Evolutionary conservation across 1,140 invertebrate genomes (phyloP).

Genomic region (Rhyacophila brunnea): DNA sequence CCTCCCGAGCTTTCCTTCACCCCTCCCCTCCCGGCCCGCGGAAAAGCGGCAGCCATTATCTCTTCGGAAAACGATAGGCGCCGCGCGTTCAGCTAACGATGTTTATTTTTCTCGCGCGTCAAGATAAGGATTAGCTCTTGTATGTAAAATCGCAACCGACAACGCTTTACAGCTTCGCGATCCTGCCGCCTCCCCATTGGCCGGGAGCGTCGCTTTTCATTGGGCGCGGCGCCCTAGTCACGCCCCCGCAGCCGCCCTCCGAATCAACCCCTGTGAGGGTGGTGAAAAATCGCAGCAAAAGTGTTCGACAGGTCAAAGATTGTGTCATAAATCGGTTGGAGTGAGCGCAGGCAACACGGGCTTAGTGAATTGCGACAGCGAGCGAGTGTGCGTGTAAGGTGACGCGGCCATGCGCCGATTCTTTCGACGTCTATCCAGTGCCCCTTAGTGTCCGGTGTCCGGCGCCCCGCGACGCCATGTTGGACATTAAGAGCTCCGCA

Average conservation of each 20-base stretch:
- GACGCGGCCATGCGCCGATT: not conserved
- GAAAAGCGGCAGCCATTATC: constrained; percentile 26
- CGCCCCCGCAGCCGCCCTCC: constrained; percentile 36
- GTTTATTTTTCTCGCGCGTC: constrained; percentile 34
- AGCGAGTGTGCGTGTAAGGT: not conserved
- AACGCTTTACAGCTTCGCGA: constrained; percentile 1
- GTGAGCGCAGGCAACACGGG: constrained; percentile 7
- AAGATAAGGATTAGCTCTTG: constrained; percentile 30
- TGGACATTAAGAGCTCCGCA: constrained; percentile 69
- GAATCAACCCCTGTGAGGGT: not conserved
- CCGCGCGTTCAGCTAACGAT: constrained; percentile 30
- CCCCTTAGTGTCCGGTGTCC: constrained; percentile 16
- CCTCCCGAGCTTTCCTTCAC: not conserved
- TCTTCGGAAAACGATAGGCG: constrained; percentile 32
- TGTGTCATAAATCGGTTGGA: constrained; percentile 9
- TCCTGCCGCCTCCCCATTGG: not conserved
- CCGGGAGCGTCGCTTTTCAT: not conserved
- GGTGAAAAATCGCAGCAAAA: not conserved
- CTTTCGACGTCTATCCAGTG: not conserved
- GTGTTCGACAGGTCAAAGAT: no score
- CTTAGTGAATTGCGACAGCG: not conserved
- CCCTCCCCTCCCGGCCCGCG: constrained; percentile 1
- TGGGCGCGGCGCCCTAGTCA: constrained; percentile 36
- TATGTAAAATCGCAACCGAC: constrained; percentile 2
- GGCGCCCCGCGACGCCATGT: constrained; percentile 50